Evolutionary conservation across 2,888 invertebrate species (phyloP), one percentile per base, ranked within the genome.

Genomic region (Hofmannophila pseudospretella): DNA sequence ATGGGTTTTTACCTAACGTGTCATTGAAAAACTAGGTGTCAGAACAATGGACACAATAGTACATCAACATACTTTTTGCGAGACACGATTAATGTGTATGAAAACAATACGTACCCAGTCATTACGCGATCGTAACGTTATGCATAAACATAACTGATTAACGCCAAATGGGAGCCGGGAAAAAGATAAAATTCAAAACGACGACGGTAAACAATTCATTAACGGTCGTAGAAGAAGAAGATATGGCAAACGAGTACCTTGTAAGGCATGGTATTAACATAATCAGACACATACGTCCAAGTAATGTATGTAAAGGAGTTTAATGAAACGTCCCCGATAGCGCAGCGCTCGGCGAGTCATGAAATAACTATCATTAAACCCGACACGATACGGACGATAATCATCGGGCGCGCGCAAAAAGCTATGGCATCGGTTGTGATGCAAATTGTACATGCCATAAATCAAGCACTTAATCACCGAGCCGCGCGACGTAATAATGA

Each of bases 321-420:
- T 82, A 85, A 85, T 81, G 75, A 78, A 79, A 80, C 78, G 78
- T 81, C 77, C 70, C 75, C 70, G 65, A 69, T 69, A 72, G 76
- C 74, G 57, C n/a, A n/a, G n/a, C 76, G 79, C 71, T 63, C 73
- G 79, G 67, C 77, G 78, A 76, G 73, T 80, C 80, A 76, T 79
- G 77, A 80, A 82, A 84, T 84, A 73, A 85, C 84, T 76, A 81
- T 82, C 78, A 86, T 86, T 86, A 86, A 75, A 67, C 58, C 71
- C 78, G 77, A 82, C 84, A 79, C 85, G 84, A 84, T 84, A 81
- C 79, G 78, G 74, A 78, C 76, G 81, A 84, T 85, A 84, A 84
- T 84, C 75, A 82, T 80, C 77, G 72, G 66, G 64, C 74, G 51
- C 69, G 67, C 61, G 82, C 75, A 84, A 84, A 84, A 84, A 85